Percentiles rank a stretch among this genome's conserved stretches.
Evolutionary conservation across 2,113 vertebrate genomes (phyloP).

Genomic region (Chaetodon trifascialis): DNA sequence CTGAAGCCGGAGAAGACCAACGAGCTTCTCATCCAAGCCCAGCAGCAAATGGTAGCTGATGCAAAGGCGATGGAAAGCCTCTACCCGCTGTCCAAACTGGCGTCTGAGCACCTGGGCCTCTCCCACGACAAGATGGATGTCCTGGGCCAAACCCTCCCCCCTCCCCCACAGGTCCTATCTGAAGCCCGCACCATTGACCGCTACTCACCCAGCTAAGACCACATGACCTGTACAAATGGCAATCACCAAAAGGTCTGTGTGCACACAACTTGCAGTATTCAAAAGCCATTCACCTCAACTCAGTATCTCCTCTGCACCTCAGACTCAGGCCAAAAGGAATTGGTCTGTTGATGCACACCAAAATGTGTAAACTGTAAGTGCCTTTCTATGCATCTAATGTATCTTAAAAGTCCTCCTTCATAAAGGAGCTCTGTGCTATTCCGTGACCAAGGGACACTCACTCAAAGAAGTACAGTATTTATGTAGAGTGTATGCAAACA

Average conservation of each 20-base stretch:
- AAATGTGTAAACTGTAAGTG: conserved; percentile 79
- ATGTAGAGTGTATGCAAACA: conserved; percentile 77
- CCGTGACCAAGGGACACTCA: conserved; percentile 78
- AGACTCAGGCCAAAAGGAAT: conserved; percentile 74
- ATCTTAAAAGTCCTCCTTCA: conserved; percentile 69
- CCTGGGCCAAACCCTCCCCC: conserved; percentile 87
- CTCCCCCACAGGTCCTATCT: conserved; percentile 83
- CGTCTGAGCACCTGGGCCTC: conserved; percentile 92
- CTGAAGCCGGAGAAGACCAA: conserved; percentile 95
- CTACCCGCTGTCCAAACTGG: conserved; percentile 95
- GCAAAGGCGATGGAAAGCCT: conserved; percentile 95
- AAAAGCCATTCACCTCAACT: conserved; percentile 83
- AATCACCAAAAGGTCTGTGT: conserved; percentile 66
- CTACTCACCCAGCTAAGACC: conserved; percentile 92
- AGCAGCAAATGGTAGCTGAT: conserved; percentile 92
- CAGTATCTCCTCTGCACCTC: conserved; percentile 80
- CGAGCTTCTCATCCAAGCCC: conserved; percentile 92
- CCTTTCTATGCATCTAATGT: conserved; percentile 82
- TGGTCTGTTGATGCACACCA: conserved; percentile 75
- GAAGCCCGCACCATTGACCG: conserved; percentile 92
- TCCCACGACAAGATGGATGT: conserved; percentile 94
- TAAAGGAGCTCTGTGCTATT: conserved; percentile 77
- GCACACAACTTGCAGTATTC: conserved; percentile 81
- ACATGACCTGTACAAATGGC: conserved; percentile 52
- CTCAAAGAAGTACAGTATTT: conserved; percentile 81